Evolutionary conservation across 2,113 vertebrate species (phyloP), one percentile per base, ranked within the genome.

Genomic region (Rattus rattus): DNA sequence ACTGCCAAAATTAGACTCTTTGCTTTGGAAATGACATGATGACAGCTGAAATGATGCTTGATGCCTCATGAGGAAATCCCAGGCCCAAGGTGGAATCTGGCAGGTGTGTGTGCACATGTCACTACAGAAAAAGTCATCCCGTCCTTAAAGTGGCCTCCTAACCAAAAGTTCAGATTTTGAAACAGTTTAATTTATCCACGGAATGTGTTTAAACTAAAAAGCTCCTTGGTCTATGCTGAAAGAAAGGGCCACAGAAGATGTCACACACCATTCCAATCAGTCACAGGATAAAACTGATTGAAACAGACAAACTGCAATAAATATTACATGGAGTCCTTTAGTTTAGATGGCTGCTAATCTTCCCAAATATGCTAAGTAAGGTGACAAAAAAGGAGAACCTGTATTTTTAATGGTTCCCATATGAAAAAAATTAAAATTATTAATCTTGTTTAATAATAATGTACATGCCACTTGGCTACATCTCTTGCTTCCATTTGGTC

Each of bases 31-130:
- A 85, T 43, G 77, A 80, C 73, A 94, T 14, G 54, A 4, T 56
- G 94, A 92, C 73, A 94, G 65, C 36, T 43, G 92, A 73, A 93
- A 33, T 87, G 76, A 92, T 86, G 77, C 95, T 63, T 88, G 9
- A 43, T 92, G 30, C n/a, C 87, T 91, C 91, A 85, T 95, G 87
- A 92, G 90, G 73, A 95, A 83, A 92, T 77, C 69, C 87, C 56
- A 54, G 36, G 12, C 54, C 83, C 88, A 88, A 94, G 75, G 24
- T 49, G 26, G 26, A 94, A 93, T 94, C 61, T 96, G 96, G 49
- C 67, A 83, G 59, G 24, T 73, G 9, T 65, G 17, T 65, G 7
- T 36, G 67, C 11, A 63, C 11, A 80, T 39, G 54, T 88, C 22
- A 2, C 4, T 39, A 49, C 47, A 22, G 36, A n/a, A 86, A 26